A percentile compares a stretch with the other conserved stretches of the same genome.
Evolutionary conservation across 2,888 invertebrate genomes (phyloP).

Genomic region (Piscicola geometra): DNA sequence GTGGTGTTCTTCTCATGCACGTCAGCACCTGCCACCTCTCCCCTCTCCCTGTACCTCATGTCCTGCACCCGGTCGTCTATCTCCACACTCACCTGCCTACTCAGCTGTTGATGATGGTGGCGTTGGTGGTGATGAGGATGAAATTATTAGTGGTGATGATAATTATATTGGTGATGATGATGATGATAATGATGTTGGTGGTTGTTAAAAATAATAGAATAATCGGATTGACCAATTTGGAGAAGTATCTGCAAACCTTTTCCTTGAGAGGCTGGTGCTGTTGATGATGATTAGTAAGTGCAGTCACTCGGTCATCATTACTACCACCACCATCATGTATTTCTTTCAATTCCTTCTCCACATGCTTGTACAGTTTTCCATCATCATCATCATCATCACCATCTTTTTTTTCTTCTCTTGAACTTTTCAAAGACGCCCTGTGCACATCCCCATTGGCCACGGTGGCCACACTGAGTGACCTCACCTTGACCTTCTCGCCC

Average conservation of each 20-base stretch:
- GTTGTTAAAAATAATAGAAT: too few relatives aligned
- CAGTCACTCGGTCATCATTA: neutral
- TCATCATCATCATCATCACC: neutral
- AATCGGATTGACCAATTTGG: too few relatives aligned
- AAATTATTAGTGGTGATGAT: neutral
- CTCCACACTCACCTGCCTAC: constrained; percentile 1
- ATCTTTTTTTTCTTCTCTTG: neutral
- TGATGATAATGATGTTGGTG: neutral
- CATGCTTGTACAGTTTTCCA: too few relatives aligned
- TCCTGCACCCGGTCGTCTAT: constrained; percentile 11
- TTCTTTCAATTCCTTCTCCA: too few relatives aligned
- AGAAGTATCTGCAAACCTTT: too few relatives aligned
- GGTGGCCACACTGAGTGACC: neutral
- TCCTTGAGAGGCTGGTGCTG: too few relatives aligned
- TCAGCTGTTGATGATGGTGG: too few relatives aligned
- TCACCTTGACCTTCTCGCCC: neutral
- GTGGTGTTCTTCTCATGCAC: neutral
- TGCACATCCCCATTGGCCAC: neutral
- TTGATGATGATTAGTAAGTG: too few relatives aligned
- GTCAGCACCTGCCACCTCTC: neutral
- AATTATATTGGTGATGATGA: neutral
- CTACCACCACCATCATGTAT: neutral
- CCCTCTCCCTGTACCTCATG: neutral
- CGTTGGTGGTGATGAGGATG: neutral
- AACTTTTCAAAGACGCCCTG: neutral